These are phyloP conservation scores for Poeciliopsis turrubarensis DNA, from an alignment of 2,113 vertebrate species.

Conservation along the genomic window DNA sequence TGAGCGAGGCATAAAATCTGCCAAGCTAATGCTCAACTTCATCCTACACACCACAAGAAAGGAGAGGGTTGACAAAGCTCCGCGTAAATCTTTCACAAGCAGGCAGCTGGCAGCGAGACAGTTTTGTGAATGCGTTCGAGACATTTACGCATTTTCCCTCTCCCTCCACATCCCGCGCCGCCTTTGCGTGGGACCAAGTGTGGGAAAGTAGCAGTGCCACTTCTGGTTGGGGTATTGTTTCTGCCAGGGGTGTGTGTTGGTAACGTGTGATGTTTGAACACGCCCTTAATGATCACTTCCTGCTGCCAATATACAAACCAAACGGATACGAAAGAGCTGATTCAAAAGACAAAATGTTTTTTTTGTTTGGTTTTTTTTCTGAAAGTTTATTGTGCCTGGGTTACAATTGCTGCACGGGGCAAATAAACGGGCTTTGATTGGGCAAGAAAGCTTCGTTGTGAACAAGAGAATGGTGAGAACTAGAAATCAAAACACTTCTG, in stretches of 20 bases:
- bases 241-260: slow-evolving; percentile 34
- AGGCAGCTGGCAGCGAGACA: slow-evolving; percentile 30
- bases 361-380: not conserved
- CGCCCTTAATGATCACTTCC: slow-evolving; percentile 60
- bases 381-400: not conserved
- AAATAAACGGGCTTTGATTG: not conserved
- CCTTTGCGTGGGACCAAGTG: slow-evolving; percentile 54
- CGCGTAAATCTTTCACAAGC: slow-evolving; percentile 52
- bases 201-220: slow-evolving; percentile 63
- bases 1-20: slow-evolving; percentile 29
- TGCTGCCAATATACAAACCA: slow-evolving; percentile 42
- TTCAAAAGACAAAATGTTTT: not conserved
- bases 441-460: not conserved
- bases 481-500: not conserved
- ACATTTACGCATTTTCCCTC: slow-evolving; percentile 39
- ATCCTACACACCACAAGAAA: slow-evolving; percentile 11
- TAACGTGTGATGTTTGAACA: slow-evolving; percentile 58
- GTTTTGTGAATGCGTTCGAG: slow-evolving; percentile 58
- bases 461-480: not conserved
- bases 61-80: slow-evolving; percentile 33
- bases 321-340: slow-evolving; percentile 41
- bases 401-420: not conserved
- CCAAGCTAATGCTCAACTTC: slow-evolving; percentile 44
- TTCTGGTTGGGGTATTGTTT: slow-evolving; percentile 65
- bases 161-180: slow-evolving; percentile 35